Evolutionary conservation across 1,140 invertebrate species (phyloP), one percentile per base, ranked within the genome.

Genomic region (Brachionus plicatilis): DNA sequence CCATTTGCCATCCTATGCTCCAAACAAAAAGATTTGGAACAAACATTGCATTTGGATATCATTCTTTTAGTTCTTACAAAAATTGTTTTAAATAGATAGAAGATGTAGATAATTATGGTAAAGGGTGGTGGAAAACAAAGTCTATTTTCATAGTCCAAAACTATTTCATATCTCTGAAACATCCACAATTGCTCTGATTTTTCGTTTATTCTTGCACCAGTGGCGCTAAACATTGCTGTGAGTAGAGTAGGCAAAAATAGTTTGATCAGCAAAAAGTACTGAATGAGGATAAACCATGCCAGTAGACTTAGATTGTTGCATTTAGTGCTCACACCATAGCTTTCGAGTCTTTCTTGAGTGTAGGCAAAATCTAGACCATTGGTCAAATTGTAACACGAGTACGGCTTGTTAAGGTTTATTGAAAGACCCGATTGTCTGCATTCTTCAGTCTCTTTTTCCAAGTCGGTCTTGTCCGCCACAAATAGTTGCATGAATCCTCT

Each of bases 141-240:
- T 29, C 90, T 86, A 60, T 88, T 88, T n/a, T 89, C 88, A 86
- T 91, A 91, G 85, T 91, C 90, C n/a, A 89, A 86, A n/a, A 91
- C 88, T 29, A 91, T 85, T 12, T 87, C 87, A 66, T 91, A 91
- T 68, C 90, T 86, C 85, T 91, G 90, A 85, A 88, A 91, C 85
- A 90, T 90, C 90, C 90, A 91, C 17, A 84, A 37, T 78, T 84
- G 68, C 75, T 89, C 87, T 1, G 90, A 88, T 76, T 89, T 87
- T 6, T 86, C 86, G 47, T 88, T 86, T 6, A 90, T 86, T 68
- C 88, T 87, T 6, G 86, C 85, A 20, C 88, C 89, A 6, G 90
- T 90, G 12, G 87, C 85, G 50, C 82, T 87, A 86, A 90, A 90
- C 86, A 91, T 88, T 33, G 90, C 90, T 86, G 89, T 90, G 4